Evolutionary conservation across 2,797 vertebrate genomes (phyloP).

Genomic region (Tragelaphus eurycerus): DNA sequence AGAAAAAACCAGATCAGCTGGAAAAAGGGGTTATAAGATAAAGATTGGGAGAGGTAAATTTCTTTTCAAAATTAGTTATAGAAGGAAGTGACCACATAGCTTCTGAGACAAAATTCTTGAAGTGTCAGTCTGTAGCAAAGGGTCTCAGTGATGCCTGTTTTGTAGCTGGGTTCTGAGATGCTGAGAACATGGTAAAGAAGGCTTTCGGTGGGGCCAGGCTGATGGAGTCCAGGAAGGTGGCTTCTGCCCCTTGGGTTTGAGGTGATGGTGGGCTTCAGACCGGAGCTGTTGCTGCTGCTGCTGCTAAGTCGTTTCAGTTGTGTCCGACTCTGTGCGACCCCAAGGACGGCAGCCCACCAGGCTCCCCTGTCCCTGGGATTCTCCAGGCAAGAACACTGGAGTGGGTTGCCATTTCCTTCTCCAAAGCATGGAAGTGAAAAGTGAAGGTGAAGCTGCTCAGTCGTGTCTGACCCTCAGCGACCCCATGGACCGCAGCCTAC

Average conservation of each 20-base stretch:
- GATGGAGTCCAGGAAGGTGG: accelerated
- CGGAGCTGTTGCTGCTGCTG: neutral
- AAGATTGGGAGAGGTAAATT: neutral
- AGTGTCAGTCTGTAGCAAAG: neutral
- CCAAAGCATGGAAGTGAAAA: no score
- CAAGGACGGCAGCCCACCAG: no score
- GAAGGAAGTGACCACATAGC: accelerated
- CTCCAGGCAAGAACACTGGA: no score
- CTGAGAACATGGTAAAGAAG: neutral
- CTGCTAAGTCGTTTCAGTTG: no score
- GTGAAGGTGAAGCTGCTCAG: no score
- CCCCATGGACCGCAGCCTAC: no score
- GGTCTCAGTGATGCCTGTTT: neutral
- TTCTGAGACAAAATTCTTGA: neutral
- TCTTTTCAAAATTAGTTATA: neutral
- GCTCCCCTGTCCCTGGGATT: no score
- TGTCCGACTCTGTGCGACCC: no score
- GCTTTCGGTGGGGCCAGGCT: accelerated
- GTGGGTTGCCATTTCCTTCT: no score
- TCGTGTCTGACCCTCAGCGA: no score
- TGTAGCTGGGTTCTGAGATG: accelerated
- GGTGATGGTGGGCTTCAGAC: no score
- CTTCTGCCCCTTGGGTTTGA: accelerated
- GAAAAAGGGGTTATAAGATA: neutral
- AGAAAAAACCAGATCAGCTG: neutral